Conservation (phyloP, 1,140 invertebrate species). For the Cheumatopsyche charites region DNA sequence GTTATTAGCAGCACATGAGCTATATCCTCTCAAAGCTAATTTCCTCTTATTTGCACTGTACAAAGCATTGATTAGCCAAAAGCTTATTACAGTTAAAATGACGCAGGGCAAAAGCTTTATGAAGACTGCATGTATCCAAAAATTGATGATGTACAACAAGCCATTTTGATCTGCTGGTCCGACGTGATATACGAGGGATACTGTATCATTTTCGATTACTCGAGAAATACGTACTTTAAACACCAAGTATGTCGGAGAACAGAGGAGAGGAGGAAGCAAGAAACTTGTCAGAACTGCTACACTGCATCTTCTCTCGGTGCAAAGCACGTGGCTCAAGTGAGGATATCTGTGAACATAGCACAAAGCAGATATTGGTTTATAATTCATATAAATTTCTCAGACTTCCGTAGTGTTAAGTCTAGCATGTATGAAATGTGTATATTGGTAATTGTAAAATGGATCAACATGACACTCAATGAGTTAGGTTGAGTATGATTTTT, state of each 20-base stretch:
- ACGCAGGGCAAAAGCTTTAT: constrained; percentile 86
- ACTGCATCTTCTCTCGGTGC: constrained; percentile 72
- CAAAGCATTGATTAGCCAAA: constrained; percentile 77
- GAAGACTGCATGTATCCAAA: constrained; percentile 85
- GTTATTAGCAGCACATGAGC: constrained; percentile 59
- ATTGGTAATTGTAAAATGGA: too few species aligned
- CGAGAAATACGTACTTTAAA: constrained; percentile 59
- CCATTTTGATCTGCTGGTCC: constrained; percentile 66
- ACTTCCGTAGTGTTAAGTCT: too few species aligned
- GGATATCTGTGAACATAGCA: constrained; percentile 54
- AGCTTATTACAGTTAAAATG: constrained; percentile 82
- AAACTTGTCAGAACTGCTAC: constrained; percentile 76
- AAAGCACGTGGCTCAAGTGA: constrained; percentile 62
- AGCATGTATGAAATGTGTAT: too few species aligned
- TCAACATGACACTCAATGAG: too few species aligned
- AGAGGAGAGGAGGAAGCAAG: constrained; percentile 75
- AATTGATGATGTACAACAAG: constrained; percentile 72
- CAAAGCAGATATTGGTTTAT: too few species aligned
- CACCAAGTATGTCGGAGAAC: constrained; percentile 76
- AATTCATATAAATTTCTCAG: too few species aligned
- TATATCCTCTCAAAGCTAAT: constrained; percentile 69
- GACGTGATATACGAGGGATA: constrained; percentile 72
- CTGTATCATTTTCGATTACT: constrained; percentile 56
- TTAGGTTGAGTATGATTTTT: too few species aligned
- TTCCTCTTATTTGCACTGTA: constrained; percentile 73